These are phyloP conservation scores for Vollenhovia emeryi DNA, from an alignment of 1,140 invertebrate species.

Conservation along the genomic window DNA sequence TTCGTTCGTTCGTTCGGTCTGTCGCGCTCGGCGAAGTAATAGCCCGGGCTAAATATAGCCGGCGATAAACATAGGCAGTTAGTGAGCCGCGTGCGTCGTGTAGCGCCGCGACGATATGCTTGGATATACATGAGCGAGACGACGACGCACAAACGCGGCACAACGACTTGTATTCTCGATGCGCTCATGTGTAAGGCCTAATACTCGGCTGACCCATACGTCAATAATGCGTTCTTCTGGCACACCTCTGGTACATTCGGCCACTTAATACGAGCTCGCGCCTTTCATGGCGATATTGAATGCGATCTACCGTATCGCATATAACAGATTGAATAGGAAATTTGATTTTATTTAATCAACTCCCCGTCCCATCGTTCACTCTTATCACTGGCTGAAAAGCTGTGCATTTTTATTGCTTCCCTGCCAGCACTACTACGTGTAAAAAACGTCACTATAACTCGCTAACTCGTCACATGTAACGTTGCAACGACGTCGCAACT, in stretches of 20 bases:
- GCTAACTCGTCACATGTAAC: no score
- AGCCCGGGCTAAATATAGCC: conserved; percentile 79
- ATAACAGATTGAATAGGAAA: neutral
- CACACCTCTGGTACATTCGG: neutral
- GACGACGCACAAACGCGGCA: neutral
- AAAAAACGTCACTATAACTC: no score
- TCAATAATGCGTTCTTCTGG: neutral
- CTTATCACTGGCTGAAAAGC: neutral
- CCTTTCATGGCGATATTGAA: neutral
- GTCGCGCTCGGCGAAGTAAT: conserved; percentile 79
- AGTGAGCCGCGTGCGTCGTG: conserved; percentile 71
- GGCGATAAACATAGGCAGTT: conserved; percentile 81
- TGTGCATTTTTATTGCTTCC: neutral
- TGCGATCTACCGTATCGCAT: neutral
- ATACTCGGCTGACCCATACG: neutral
- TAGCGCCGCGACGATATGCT: conserved; percentile 71
- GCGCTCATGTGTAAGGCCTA: neutral
- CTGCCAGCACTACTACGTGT: no score
- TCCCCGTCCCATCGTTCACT: neutral
- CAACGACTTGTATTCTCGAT: neutral
- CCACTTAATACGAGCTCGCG: neutral
- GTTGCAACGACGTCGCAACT: no score
- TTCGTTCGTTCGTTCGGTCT: conserved; percentile 29
- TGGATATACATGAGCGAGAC: conserved; percentile 67
- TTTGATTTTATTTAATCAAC: neutral